phyloP scores from a whole-genome alignment of 2,888 invertebrate genomes.

The Drosophila stalkeri region DNA sequence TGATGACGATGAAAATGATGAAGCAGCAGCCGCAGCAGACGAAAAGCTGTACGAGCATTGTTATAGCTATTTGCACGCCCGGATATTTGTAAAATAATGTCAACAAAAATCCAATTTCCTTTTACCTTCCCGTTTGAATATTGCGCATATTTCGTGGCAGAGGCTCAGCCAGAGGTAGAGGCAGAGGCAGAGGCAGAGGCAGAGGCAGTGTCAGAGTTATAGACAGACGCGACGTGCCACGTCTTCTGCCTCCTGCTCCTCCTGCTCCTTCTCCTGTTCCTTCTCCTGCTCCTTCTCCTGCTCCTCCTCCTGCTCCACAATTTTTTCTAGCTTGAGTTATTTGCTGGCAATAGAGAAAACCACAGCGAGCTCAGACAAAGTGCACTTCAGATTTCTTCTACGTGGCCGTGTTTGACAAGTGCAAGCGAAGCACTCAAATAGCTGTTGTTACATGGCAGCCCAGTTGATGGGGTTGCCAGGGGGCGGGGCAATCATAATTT shows the following conservation, averaged over 20 bases:
- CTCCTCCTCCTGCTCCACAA: no score
- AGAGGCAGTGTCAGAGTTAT: neutral
- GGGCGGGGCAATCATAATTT: slow-evolving; percentile 29
- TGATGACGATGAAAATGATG: neutral
- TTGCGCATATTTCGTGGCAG: slow-evolving; percentile 27
- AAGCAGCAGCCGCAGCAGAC: neutral
- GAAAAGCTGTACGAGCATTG: slow-evolving; percentile 34
- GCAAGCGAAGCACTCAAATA: slow-evolving; percentile 3
- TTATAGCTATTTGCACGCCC: slow-evolving; percentile 55
- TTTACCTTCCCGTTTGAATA: slow-evolving; percentile 68
- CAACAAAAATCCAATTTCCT: slow-evolving; percentile 81
- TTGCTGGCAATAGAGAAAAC: neutral
- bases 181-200: neutral
- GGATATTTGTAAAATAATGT: slow-evolving; percentile 77
- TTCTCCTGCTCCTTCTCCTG: slow-evolving; percentile 5
- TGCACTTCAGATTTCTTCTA: slow-evolving; percentile 57
- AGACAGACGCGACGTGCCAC: neutral
- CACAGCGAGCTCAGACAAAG: slow-evolving; percentile 18
- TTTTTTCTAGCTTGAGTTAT: neutral
- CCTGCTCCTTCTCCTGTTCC: slow-evolving; percentile 4
- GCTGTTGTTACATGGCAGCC: slow-evolving; percentile 9
- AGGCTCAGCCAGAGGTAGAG: neutral
- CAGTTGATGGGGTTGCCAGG: neutral
- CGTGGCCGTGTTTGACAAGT: slow-evolving; percentile 24
- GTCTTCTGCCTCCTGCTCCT: slow-evolving; percentile 1